Evolutionary conservation across 1,140 invertebrate genomes (phyloP), one percentile per base, ranked within the genome.

Genomic region (Cydia strobilella): DNA sequence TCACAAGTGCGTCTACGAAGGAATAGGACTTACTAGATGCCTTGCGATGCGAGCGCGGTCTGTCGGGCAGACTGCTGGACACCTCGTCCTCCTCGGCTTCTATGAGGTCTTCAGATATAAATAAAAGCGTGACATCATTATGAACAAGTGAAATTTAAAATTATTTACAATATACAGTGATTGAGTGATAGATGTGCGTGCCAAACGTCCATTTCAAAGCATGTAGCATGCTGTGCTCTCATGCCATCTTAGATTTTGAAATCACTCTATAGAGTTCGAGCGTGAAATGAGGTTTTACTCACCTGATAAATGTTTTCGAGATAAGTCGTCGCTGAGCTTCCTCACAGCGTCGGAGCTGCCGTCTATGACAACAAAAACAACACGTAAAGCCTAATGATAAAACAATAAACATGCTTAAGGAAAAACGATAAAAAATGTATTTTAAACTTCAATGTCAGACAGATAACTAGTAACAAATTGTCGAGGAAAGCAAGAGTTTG

Each of bases 31-130:
- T 93, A 94, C 93, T 94, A 82, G 93, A 94, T 79, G 93, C 91
- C 78, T 93, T 93, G 80, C 93, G 90, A 83, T 91, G 86, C 73
- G 90, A 84, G 72, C 88, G 84, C 35, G 86, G 85, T 86, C 87
- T 91, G 77, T 89, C 88, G 77, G 91, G 90, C 74, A 87, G 80
- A 84, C 87, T 91, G 87, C 86, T 89, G 77, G 86, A 86, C 65
- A 93, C 93, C 78, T 90, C 90, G 86, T 93, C 93, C 84, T 94
- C 94, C 77, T 93, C 93, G 51, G 86, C 92, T 85, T 94, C 94
- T 77, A 93, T 88, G 80, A 94, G 91, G 87, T 94, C 93, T 94
- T 90, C 7, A 35, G 73, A 75, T 79, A 65, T 75, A 82, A 80
- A 82, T 76, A 86, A 76, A 90, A 87, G 85, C 83, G 81, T 84